These are phyloP conservation scores for Drosophila mauritiana DNA, from an alignment of 1,140 invertebrate genomes.

Conservation along the genomic window DNA sequence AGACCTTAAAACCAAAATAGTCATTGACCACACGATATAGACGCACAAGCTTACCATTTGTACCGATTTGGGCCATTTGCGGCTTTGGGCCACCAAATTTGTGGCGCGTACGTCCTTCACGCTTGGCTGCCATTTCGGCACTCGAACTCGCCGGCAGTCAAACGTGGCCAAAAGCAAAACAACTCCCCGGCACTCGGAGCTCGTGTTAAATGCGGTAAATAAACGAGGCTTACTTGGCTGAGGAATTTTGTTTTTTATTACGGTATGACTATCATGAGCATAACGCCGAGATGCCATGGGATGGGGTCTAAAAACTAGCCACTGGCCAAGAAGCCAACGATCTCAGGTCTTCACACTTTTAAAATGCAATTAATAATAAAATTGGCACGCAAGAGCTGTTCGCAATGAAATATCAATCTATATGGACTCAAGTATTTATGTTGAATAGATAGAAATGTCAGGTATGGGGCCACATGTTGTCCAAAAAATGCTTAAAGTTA, in stretches of 20 bases:
- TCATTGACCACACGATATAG: conserved; percentile 27
- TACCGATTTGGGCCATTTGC: conserved; percentile 20
- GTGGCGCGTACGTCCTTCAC: conserved; percentile 64
- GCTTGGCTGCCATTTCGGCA: conserved; percentile 55
- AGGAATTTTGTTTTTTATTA: conserved; percentile 46
- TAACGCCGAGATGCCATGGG: conserved; percentile 3
- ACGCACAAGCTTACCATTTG: conserved; percentile 5
- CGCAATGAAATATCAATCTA: neutral
- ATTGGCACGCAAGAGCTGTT: neutral
- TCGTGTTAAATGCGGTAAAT: conserved; percentile 75
- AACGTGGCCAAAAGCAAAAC: conserved; percentile 27
- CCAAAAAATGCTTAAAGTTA: neutral
- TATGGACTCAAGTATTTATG: conserved; percentile 7
- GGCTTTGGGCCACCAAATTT: conserved; percentile 67
- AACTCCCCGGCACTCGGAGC: conserved; percentile 29
- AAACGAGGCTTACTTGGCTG: conserved; percentile 53
- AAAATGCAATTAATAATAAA: neutral
- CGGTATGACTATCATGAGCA: conserved; percentile 20
- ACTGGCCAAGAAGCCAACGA: conserved; percentile 24
- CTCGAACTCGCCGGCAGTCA: conserved; percentile 42
- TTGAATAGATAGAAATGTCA: neutral
- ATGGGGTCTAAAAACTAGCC: conserved; percentile 11
- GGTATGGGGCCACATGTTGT: neutral
- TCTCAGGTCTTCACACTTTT: conserved; percentile 4
- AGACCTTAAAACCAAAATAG: conserved; percentile 35